Evolutionary conservation across 2,888 invertebrate species (phyloP).

Genomic region (Cantharis flavilabris): DNA sequence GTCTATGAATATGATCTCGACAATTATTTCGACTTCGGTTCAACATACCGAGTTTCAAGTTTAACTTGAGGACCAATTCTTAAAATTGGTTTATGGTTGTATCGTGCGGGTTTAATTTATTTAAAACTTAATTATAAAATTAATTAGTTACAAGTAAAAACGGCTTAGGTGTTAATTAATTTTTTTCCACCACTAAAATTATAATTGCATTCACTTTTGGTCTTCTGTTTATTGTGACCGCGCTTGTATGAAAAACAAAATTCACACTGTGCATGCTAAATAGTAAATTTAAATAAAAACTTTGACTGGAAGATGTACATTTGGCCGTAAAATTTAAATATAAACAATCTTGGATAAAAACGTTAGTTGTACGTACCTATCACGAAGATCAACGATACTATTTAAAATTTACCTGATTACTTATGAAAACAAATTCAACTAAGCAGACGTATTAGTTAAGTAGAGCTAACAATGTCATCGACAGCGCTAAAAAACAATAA

Average conservation of each 20-base stretch:
- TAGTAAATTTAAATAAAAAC: background rate
- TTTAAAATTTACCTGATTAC: slow-evolving; percentile 3
- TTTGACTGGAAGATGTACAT: background rate
- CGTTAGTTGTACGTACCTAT: background rate
- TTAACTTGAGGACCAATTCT: background rate
- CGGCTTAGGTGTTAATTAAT: background rate
- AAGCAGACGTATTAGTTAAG: slow-evolving; percentile 14
- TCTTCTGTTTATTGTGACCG: background rate
- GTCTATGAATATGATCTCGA: background rate
- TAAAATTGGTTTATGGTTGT: background rate
- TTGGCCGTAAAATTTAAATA: background rate
- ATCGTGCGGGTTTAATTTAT: background rate
- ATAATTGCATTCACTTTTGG: background rate
- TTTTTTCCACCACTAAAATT: background rate
- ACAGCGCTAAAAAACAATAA: slow-evolving; percentile 30
- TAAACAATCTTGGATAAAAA: background rate
- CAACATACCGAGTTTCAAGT: background rate
- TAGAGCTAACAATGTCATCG: slow-evolving; percentile 28
- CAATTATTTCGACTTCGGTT: background rate
- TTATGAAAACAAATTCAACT: slow-evolving; percentile 3
- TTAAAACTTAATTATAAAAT: background rate
- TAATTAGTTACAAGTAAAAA: background rate
- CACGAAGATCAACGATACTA: background rate
- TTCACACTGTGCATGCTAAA: background rate
- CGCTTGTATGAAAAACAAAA: background rate